Base-by-base conservation (phyloP, 2,113 vertebrate species). In the Apaloderma vittatum region DNA sequence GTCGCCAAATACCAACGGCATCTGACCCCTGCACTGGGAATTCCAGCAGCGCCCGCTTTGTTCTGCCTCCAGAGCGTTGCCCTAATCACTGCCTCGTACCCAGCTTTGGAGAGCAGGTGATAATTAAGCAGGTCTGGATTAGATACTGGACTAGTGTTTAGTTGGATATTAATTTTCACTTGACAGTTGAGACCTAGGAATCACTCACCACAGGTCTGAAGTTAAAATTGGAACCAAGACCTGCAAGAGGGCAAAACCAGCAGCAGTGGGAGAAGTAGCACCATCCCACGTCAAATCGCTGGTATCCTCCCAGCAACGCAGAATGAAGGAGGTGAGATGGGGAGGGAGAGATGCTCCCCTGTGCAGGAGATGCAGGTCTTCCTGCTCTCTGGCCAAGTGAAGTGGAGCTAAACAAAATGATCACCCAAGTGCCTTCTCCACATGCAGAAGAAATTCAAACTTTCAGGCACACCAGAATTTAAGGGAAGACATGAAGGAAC, bases 11-110 rank as follows among this genome's bases (percentile, higher is more conserved):
- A 94, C 78, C 82, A 96, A 57, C 0, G 4, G 95, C 80, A 83
- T 95, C 96, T 94, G 97, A 96, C 95, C 86, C 66, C 90, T 84
- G 49, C 92, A 8, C 90, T 97, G 92, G 84, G 94, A 95, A 97
- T 93, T 94, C 93, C 95, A 86, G 86, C 88, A 81, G 91, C 5
- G 0, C 67, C 94, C 23, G 10, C 93, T 97, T 93, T 97, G 91
- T 94, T 97, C 95, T 91, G 83, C 51, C 84, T 95, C 82, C 80
- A 90, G 74, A 86, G 37, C 1, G 0, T 1, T 45, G 61, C 81
- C 74, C 80, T 91, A 80, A 96, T 83, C 90, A 59, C 86, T 84
- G 93, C 71, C 88, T 91, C 1, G 0, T 26, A 86, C 54, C 51
- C 23, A 0, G 49, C 80, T 61, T 29, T 46, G 63, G 79, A 85